Evolutionary conservation across 2,797 vertebrate species (phyloP).

Genomic region (Gymnopithys bicolor): DNA sequence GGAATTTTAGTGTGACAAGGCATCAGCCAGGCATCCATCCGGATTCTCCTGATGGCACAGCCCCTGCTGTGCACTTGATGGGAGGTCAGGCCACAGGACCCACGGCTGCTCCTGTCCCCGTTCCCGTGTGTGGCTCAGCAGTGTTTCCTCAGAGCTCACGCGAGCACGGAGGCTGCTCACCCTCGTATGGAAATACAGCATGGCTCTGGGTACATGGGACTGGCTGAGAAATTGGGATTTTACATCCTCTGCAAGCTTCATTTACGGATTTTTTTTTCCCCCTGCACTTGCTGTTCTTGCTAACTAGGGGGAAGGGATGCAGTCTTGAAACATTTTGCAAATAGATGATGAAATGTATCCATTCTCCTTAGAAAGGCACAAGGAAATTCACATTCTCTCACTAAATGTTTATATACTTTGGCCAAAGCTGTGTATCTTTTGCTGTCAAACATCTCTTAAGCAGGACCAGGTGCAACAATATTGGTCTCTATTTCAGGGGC

Average conservation of each 20-base stretch:
- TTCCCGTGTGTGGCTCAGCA: rapidly evolving
- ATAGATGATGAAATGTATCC: not conserved
- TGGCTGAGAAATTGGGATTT: not conserved
- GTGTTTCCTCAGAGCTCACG: rapidly evolving
- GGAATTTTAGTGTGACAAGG: not conserved
- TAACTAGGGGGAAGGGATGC: not conserved
- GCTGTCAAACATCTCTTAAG: not conserved
- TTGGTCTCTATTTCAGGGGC: not conserved
- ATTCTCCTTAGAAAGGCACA: not conserved
- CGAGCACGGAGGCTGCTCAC: rapidly evolving
- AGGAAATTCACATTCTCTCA: not conserved
- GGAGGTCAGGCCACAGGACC: not conserved
- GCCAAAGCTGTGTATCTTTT: not conserved
- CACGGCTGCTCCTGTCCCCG: rapidly evolving
- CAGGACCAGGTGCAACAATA: not conserved
- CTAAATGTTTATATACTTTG: not conserved
- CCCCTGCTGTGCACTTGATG: rapidly evolving
- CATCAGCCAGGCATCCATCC: not conserved
- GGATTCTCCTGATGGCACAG: rapidly evolving
- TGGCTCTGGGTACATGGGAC: not conserved
- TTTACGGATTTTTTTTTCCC: rapidly evolving
- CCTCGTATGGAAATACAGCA: rapidly evolving
- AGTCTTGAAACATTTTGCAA: not conserved
- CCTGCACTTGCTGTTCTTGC: rapidly evolving
- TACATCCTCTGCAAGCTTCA: not conserved